These are phyloP conservation scores for Papilio dardanus DNA, from an alignment of 1,140 invertebrate genomes.

Conservation along the genomic window DNA sequence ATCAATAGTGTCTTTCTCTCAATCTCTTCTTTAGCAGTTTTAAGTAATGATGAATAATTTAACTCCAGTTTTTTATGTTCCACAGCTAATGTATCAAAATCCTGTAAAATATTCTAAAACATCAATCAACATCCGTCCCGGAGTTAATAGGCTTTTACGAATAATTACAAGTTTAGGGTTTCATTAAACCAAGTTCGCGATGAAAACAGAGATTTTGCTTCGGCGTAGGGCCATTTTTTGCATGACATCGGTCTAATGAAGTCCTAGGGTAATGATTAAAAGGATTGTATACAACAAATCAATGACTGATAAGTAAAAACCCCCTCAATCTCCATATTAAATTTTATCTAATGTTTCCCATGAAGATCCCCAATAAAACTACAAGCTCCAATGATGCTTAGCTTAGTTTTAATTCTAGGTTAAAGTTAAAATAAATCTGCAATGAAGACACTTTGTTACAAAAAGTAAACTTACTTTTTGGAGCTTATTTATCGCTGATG, in stretches of 20 bases:
- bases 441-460: conserved; percentile 11
- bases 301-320: too few relatives aligned
- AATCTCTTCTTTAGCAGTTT: conserved; percentile 71
- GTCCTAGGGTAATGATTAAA: too few relatives aligned
- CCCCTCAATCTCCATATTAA: too few relatives aligned
- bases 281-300: too few relatives aligned
- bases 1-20: conserved; percentile 71
- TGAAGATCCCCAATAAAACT: neutral
- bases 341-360: too few relatives aligned
- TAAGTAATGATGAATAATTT: conserved; percentile 73
- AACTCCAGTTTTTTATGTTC: conserved; percentile 66
- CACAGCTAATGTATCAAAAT: conserved; percentile 64
- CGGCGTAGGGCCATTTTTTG: too few relatives aligned
- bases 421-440: neutral
- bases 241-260: too few relatives aligned
- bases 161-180: too few relatives aligned
- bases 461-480: conserved; percentile 65
- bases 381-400: neutral
- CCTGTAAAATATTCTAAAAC: conserved; percentile 77
- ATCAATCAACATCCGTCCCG: conserved; percentile 72
- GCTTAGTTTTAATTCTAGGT: neutral
- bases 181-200: too few relatives aligned
- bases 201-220: too few relatives aligned
- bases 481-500: conserved; percentile 52
- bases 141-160: neutral